Base-by-base conservation (phyloP, 2,888 invertebrate species). In the Octonoba sinensis region DNA sequence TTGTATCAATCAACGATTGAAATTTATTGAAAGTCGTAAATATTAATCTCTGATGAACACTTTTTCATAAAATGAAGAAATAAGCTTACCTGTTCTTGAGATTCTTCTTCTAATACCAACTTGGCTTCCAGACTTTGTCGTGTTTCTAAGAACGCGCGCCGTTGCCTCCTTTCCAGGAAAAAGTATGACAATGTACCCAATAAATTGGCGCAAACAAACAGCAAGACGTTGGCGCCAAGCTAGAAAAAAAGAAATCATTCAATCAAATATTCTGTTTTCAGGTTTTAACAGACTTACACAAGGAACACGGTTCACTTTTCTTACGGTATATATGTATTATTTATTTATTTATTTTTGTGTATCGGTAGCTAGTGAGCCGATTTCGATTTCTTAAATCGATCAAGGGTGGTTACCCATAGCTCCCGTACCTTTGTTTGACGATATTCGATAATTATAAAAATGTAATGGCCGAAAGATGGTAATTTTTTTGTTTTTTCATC, bases 51-150 rank as follows among this genome's bases (percentile, higher is more conserved):
- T n/a, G n/a, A n/a, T n/a, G n/a, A n/a, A n/a, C n/a, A n/a, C n/a
- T n/a, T n/a, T n/a, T n/a, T n/a, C n/a, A n/a, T n/a, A n/a, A n/a
- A n/a, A n/a, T n/a, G n/a, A n/a, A n/a, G n/a, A n/a, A n/a, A n/a
- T n/a, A n/a, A n/a, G n/a, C 85, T 83, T 87, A 95, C 95, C 92
- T 96, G 95, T 88, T 97, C 96, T 79, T 94, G 94, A 85, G 96
- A 95, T 89, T 96, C 96, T 88, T 96, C 95, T 89, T 97, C 96
- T 86, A 97, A 95, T 74, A 95, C 93, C 87, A 96, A 92, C 89
- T 96, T 96, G 86, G 96, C 95, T 87, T 95, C 94, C 85, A 97
- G 90, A 86, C 96, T 96, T 89, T 95, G 93, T 87, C 96, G 93
- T 4, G 96, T 96, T 89, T 96, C 96, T 84, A 94, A 90, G 88